These are phyloP conservation scores for Paratilapia polleni DNA, from an alignment of 2,113 vertebrate genomes.

Conservation along the genomic window DNA sequence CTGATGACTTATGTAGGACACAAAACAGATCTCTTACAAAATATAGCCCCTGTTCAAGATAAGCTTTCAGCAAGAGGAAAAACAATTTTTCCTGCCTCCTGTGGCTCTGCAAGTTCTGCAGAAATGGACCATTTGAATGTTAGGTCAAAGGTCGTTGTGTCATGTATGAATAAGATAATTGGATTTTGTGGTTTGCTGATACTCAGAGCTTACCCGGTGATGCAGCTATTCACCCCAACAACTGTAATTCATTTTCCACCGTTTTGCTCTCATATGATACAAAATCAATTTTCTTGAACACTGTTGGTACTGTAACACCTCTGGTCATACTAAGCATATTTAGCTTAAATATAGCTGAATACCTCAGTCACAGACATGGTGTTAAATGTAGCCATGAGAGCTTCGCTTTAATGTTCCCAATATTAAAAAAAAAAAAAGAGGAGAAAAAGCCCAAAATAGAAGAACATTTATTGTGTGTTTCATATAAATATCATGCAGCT, in stretches of 20 bases:
- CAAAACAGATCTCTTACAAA: conserved; percentile 62
- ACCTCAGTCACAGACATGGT: neutral
- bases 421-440: neutral
- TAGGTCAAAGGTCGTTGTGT: conserved; percentile 63
- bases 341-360: neutral
- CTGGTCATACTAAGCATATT: neutral
- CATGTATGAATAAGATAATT: conserved; percentile 72
- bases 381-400: conserved; percentile 6
- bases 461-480: conserved; percentile 16
- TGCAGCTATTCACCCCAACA: conserved; percentile 31
- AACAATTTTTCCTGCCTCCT: conserved; percentile 36
- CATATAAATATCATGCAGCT: conserved; percentile 22
- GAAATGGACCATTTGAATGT: conserved; percentile 69
- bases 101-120: conserved; percentile 25
- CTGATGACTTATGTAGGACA: conserved; percentile 71
- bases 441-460: neutral
- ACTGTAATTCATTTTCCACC: conserved; percentile 16
- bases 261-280: conserved; percentile 36
- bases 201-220: conserved; percentile 43
- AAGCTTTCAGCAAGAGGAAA: conserved; percentile 48
- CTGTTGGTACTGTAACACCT: conserved; percentile 11
- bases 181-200: conserved; percentile 63
- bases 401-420: neutral
- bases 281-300: conserved; percentile 37
- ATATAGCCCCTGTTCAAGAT: conserved; percentile 51